These are phyloP conservation scores for Chionis minor DNA, from an alignment of 2,113 vertebrate genomes.

Conservation along the genomic window DNA sequence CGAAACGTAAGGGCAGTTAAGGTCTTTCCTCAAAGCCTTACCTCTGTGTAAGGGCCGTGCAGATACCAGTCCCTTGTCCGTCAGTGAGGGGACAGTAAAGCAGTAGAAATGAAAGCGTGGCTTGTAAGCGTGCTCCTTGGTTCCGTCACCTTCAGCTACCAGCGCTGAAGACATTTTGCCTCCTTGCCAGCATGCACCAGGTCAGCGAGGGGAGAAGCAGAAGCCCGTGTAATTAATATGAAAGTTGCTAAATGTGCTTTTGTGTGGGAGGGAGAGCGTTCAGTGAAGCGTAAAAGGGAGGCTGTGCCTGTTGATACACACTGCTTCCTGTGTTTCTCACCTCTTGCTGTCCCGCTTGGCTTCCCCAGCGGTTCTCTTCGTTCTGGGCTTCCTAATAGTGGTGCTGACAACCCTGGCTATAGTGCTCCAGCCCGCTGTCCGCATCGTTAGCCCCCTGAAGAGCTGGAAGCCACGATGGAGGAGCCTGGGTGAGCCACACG, in stretches of 20 bases:
- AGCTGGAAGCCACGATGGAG: slow-evolving; percentile 85
- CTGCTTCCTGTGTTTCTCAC: neutral
- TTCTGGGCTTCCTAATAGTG: slow-evolving; percentile 73
- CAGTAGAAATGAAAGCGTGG: neutral
- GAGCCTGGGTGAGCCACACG: slow-evolving; percentile 79
- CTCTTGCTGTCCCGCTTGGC: neutral
- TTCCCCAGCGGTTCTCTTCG: slow-evolving; percentile 72
- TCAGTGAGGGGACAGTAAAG: neutral
- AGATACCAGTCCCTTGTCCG: neutral
- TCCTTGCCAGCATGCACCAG: neutral
- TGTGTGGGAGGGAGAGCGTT: neutral
- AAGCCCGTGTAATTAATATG: rapidly evolving
- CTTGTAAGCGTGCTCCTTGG: neutral
- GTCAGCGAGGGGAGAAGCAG: neutral
- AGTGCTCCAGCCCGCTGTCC: slow-evolving; percentile 74
- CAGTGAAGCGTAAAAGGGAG: neutral
- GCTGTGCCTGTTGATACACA: neutral
- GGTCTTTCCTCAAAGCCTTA: neutral
- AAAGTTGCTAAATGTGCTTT: neutral
- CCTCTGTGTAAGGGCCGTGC: neutral
- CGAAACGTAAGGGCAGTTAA: neutral
- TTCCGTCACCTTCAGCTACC: neutral
- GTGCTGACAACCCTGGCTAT: slow-evolving; percentile 79
- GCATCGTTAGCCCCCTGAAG: slow-evolving; percentile 66
- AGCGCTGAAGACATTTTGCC: neutral